A percentile compares a stretch with the other conserved stretches of the same genome.
Conservation (phyloP, 2,113 vertebrate genomes). For the Tragelaphus strepsiceros region DNA sequence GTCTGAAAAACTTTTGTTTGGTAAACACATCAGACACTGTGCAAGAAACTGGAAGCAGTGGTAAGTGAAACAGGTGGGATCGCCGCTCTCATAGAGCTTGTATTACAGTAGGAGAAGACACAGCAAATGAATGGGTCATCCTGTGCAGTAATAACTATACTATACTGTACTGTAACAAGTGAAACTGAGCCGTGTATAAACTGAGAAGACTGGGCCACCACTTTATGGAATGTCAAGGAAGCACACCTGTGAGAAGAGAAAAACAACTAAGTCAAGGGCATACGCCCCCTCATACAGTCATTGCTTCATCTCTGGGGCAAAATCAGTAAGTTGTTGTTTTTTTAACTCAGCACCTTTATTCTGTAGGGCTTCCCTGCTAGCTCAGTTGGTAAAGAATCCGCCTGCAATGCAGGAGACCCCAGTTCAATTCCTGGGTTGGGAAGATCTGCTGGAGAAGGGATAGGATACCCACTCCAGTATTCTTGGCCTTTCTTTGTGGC, state of each 20-base stretch:
- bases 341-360: not conserved
- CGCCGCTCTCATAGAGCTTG: rapidly evolving
- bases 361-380: not conserved
- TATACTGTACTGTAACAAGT: not conserved
- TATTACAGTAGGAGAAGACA: not conserved
- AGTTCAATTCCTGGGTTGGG: rapidly evolving
- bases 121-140: not conserved
- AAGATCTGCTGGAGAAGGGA: not conserved
- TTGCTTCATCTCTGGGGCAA: not conserved
- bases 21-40: not conserved
- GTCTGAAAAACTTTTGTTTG: not conserved
- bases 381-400: not conserved
- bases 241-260: not conserved
- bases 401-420: not conserved
- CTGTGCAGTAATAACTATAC: not conserved
- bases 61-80: not conserved
- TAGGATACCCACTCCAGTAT: not conserved
- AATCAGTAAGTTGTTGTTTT: not conserved
- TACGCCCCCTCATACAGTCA: not conserved
- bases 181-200: not conserved
- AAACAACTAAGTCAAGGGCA: not conserved
- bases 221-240: not conserved
- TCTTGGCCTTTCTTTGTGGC: not conserved
- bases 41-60: not conserved
- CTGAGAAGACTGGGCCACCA: not conserved